phyloP scores from a whole-genome alignment of 2,888 invertebrate species.

The Zaprionus bogoriensis region DNA sequence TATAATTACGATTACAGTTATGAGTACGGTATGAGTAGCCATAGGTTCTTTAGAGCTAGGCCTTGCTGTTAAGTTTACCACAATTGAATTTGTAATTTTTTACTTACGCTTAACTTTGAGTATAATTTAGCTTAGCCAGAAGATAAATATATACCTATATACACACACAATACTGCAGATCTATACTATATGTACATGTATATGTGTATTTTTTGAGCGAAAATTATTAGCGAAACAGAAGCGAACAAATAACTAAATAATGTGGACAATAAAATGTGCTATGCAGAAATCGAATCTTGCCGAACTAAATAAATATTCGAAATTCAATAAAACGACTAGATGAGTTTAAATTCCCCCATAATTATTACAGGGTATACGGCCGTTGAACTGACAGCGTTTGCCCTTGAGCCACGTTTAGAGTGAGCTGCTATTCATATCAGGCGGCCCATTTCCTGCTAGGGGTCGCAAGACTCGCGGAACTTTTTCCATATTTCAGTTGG shows the following conservation, averaged over 20 bases:
- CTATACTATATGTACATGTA: slow-evolving; percentile 15
- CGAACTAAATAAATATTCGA: slow-evolving; percentile 16
- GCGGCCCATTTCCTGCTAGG: no score
- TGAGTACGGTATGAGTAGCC: neutral
- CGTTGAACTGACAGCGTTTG: no score
- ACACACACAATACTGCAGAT: slow-evolving; percentile 3
- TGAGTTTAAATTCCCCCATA: neutral
- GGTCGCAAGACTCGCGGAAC: no score
- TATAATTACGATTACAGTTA: neutral
- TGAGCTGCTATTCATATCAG: no score
- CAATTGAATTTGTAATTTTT: slow-evolving; percentile 52
- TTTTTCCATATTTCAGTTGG: no score
- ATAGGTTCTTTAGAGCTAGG: slow-evolving; percentile 44
- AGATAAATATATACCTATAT: slow-evolving; percentile 29
- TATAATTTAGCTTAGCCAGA: slow-evolving; percentile 42
- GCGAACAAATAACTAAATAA: slow-evolving; percentile 29
- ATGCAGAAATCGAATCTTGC: slow-evolving; percentile 14
- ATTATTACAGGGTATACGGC: no score
- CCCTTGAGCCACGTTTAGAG: no score
- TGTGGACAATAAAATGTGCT: slow-evolving; percentile 69
- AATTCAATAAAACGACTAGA: slow-evolving; percentile 2
- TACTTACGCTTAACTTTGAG: slow-evolving; percentile 8
- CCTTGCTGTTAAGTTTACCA: slow-evolving; percentile 65
- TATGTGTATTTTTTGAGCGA: slow-evolving; percentile 66
- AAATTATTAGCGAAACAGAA: no score